A percentile compares a stretch with the other conserved stretches of the same genome.
phyloP scores from a whole-genome alignment of 2,888 invertebrate species.

The Cylindroiulus punctatus region DNA sequence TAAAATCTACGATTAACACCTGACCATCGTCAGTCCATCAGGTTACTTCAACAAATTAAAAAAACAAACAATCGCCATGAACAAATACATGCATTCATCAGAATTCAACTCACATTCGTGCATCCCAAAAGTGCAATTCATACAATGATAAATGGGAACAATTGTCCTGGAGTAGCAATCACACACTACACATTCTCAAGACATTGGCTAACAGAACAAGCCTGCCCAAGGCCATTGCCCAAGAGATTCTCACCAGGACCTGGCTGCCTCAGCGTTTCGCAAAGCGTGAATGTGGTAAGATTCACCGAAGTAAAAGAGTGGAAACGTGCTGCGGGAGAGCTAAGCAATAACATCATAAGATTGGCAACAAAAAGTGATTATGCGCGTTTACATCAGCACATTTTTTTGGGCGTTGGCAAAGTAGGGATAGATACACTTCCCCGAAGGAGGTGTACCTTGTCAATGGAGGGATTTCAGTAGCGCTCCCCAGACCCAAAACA shows the following conservation, averaged over 20 bases:
- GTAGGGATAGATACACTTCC: neutral
- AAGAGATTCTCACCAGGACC: neutral
- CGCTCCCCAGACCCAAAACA: neutral
- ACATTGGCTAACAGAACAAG: neutral
- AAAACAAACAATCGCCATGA: neutral
- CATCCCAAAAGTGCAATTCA: conserved; percentile 11
- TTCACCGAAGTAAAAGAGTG: neutral
- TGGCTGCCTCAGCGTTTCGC: neutral
- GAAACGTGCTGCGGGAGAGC: neutral
- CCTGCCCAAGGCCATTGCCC: neutral
- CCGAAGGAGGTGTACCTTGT: neutral
- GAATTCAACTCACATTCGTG: neutral
- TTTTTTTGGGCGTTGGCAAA: no score
- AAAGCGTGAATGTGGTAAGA: neutral
- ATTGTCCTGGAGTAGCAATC: neutral
- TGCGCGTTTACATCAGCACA: neutral
- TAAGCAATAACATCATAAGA: neutral
- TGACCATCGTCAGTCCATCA: neutral
- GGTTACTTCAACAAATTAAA: neutral
- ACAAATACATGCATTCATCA: neutral
- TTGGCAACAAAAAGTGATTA: neutral
- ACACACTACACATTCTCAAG: neutral
- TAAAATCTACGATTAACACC: neutral
- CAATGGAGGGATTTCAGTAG: neutral
- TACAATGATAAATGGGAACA: neutral